Base-by-base conservation (phyloP, 2,797 vertebrate species). In the Eurystomus glaucurus region DNA sequence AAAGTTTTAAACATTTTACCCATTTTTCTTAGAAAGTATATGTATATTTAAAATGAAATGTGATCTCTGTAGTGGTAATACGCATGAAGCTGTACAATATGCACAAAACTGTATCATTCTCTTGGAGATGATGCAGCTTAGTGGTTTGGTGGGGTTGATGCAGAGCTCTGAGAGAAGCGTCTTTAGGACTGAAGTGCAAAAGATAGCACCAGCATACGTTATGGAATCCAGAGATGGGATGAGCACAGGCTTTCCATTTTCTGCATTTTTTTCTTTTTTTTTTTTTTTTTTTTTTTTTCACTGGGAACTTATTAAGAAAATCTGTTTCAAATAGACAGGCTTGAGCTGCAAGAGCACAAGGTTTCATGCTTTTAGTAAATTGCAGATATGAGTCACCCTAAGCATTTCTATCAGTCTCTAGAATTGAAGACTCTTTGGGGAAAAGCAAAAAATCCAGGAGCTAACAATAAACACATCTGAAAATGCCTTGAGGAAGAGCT, bases 211-310 rank as follows among this genome's bases (percentile, higher is more conserved):
- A 31, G 26, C 12, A 19, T 35, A 10, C 2, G 1, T 69, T 61
- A 17, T 65, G 23, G 70, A 86, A 80, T 33, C 3, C 11, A 82
- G 74, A 61, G 25, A 11, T 60, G 48, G 33, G 55, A 11, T 60
- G 45, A 72, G 5, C 26, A 33, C 10, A 35, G 37, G 20, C 17
- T 85, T 91, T 68, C 19, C 1, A 11, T 41, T 89, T 89, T 74
- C 33, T 74, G 39, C 15, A 39, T 7, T 60, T 57, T 1, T 28
- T 1, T 0, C 0, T 31, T 18, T 25, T 23, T 51, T 37, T 25
- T 23, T 51, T 37, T 33, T 46, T 46, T 58, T n/a, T 57, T 21
- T 9, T 46, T 46, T 58, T n/a, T 57, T 21, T 9, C 21, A 14
- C 45, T 80, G 12, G 26, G 33, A 58, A 43, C 28, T 65, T 79